Conservation (phyloP, 2,888 invertebrate genomes). For the Pristionchus maxplancki region DNA sequence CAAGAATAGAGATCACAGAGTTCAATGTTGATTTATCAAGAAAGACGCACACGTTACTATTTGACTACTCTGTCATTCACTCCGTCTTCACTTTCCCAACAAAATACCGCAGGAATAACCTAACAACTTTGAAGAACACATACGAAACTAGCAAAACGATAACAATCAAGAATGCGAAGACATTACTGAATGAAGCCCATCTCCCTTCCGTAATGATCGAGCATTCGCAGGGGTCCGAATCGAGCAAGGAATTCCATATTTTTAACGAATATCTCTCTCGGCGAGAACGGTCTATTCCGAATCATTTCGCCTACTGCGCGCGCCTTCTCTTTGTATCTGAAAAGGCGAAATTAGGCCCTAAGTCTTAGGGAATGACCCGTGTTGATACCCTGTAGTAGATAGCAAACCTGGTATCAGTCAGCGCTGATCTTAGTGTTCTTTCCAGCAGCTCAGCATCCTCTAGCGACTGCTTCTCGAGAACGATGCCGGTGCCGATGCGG, state of each 20-base stretch:
- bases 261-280: background rate
- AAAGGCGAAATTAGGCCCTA: too few species aligned
- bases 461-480: constrained; percentile 27
- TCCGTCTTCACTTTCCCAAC: background rate
- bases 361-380: too few species aligned
- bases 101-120: background rate
- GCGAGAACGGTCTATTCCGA: background rate
- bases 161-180: background rate
- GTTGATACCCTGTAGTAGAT: too few species aligned
- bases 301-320: constrained; percentile 11
- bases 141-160: background rate
- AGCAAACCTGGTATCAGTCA: background rate
- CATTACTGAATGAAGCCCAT: constrained; percentile 17
- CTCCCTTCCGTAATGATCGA: constrained; percentile 23
- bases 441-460: background rate
- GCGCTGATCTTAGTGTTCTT: background rate
- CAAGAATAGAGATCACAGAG: too few species aligned
- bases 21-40: too few species aligned
- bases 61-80: too few species aligned
- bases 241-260: constrained; percentile 44
- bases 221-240: constrained; percentile 39
- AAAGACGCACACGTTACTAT: too few species aligned
- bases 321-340: constrained; percentile 20
- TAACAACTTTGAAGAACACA: background rate
- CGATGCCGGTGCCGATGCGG: constrained; percentile 14